These are phyloP conservation scores for Archips xylosteana DNA, from an alignment of 2,888 invertebrate genomes.

Conservation along the genomic window DNA sequence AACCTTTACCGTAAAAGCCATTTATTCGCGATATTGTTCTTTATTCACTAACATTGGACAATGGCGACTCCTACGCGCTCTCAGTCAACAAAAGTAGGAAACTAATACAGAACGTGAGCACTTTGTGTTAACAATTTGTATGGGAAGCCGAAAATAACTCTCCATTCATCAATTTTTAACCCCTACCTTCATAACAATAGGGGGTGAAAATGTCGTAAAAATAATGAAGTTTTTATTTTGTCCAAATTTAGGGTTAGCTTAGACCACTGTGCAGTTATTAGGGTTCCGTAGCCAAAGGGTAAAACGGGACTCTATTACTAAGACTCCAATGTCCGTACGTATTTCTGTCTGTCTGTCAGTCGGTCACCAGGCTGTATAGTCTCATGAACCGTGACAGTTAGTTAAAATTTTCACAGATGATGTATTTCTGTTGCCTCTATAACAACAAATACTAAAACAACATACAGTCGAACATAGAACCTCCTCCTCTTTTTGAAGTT, in stretches of 20 bases:
- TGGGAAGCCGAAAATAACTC: conserved; percentile 24
- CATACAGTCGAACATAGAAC: too few relatives aligned
- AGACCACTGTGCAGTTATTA: neutral
- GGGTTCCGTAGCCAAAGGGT: too few relatives aligned
- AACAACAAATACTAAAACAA: too few relatives aligned
- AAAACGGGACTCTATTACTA: too few relatives aligned
- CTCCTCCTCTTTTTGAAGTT: too few relatives aligned
- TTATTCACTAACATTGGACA: conserved; percentile 31
- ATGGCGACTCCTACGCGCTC: conserved; percentile 33
- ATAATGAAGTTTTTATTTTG: neutral
- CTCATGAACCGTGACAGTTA: too few relatives aligned
- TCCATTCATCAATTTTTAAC: conserved; percentile 14
- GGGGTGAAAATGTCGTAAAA: neutral
- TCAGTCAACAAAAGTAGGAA: conserved; percentile 26
- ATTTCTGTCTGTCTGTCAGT: too few relatives aligned
- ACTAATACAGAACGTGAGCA: conserved; percentile 29
- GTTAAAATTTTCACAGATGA: too few relatives aligned
- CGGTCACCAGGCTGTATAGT: too few relatives aligned
- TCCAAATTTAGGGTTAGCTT: neutral
- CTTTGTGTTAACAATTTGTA: conserved; percentile 28
- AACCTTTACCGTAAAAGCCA: conserved; percentile 30
- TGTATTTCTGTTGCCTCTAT: too few relatives aligned
- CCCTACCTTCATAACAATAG: neutral
- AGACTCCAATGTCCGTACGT: too few relatives aligned
- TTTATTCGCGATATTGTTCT: conserved; percentile 32